phyloP scores from a whole-genome alignment of 2,888 invertebrate species.

The Liopterus haemorrhoidalis region DNA sequence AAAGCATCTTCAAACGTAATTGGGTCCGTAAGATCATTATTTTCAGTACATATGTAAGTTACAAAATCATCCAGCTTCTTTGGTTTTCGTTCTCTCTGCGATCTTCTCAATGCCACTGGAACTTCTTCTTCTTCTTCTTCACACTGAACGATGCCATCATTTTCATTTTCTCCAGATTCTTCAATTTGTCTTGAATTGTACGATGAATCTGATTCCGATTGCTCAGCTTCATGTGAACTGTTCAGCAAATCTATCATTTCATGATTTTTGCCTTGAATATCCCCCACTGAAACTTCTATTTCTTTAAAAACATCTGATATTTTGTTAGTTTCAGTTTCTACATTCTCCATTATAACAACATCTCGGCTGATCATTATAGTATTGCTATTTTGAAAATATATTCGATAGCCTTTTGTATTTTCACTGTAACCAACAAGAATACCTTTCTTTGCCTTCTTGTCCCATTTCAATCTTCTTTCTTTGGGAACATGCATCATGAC shows the following conservation, averaged over 20 bases:
- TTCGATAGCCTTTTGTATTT: constrained; percentile 32
- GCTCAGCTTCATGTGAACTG: constrained; percentile 20
- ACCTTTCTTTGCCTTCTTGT: constrained; percentile 31
- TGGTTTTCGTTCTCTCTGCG: constrained; percentile 25
- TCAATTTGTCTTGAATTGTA: constrained; percentile 2
- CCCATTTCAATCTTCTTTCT: constrained; percentile 36
- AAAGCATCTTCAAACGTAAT: too few species aligned
- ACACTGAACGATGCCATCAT: too few species aligned
- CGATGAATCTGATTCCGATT: constrained; percentile 12
- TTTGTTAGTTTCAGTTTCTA: constrained; percentile 9
- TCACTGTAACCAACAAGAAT: constrained; percentile 35
- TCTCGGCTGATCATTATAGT: constrained; percentile 27
- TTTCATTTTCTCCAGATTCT: constrained; percentile 17
- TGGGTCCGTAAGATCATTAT: too few species aligned
- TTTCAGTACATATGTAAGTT: constrained; percentile 31
- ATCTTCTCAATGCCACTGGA: constrained; percentile 26
- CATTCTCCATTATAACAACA: constrained; percentile 27
- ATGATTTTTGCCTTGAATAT: constrained; percentile 4
- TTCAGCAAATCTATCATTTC: constrained; percentile 8
- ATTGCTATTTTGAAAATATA: constrained; percentile 28
- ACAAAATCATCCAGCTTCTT: constrained; percentile 29
- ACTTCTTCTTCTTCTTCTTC: too few species aligned
- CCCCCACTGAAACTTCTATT: constrained; percentile 24
- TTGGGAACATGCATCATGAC: constrained; percentile 37
- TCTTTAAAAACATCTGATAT: constrained; percentile 6